A percentile compares a stretch with the other conserved stretches of the same genome.
Conservation (phyloP, 1,140 invertebrate genomes). For the Zaprionus capensis region DNA sequence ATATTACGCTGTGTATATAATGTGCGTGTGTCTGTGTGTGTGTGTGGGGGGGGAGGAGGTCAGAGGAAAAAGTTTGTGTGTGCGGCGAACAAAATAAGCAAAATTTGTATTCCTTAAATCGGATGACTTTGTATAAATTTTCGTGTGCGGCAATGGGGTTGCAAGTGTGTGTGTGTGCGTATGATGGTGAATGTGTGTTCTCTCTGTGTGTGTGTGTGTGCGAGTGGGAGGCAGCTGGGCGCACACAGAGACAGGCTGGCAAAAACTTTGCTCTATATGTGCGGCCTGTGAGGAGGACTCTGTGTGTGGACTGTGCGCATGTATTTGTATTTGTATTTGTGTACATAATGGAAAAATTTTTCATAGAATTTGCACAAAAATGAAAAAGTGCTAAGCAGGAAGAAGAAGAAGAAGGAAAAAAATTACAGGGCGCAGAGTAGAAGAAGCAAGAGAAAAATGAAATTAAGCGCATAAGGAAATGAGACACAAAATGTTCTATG, state of each 20-base stretch:
- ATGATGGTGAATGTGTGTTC: conserved; percentile 19
- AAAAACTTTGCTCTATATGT: conserved; percentile 61
- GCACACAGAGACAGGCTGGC: conserved; percentile 50
- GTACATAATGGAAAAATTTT: conserved; percentile 84
- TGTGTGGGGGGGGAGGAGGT: conserved; percentile 31
- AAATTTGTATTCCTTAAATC: conserved; percentile 84
- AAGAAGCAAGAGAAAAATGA: conserved; percentile 68
- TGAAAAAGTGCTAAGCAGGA: conserved; percentile 72
- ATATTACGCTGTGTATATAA: conserved; percentile 47
- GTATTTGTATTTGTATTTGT: conserved; percentile 52
- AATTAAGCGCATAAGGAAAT: conserved; percentile 82
- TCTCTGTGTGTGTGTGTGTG: conserved; percentile 4
- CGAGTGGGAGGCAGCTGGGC: conserved; percentile 61
- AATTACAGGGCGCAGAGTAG: conserved; percentile 27
- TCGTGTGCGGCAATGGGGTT: conserved; percentile 80
- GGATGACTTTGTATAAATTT: conserved; percentile 84
- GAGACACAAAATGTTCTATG: conserved; percentile 70
- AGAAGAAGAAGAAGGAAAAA: conserved; percentile 42
- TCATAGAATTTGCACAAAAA: conserved; percentile 84
- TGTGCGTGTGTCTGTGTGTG: conserved; percentile 34
- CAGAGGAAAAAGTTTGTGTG: conserved; percentile 44
- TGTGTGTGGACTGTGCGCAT: conserved; percentile 33
- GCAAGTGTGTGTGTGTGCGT: conserved; percentile 53
- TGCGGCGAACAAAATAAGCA: conserved; percentile 74
- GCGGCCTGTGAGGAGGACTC: not conserved